Percentiles rank a stretch among this genome's conserved stretches.
Evolutionary conservation across 2,888 invertebrate genomes (phyloP).

Genomic region (Baccha elongata): DNA sequence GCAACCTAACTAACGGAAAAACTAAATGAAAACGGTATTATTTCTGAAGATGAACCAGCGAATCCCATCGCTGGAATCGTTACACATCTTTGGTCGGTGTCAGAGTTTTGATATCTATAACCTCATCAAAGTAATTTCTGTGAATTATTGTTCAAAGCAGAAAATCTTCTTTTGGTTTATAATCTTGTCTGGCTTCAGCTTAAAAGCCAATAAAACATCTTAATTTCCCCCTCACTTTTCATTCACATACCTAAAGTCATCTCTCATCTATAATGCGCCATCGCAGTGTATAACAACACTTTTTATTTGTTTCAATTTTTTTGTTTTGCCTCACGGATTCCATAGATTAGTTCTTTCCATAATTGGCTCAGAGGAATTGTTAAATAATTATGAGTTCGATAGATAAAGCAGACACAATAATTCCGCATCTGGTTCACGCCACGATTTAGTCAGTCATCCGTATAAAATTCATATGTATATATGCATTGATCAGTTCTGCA

Average conservation of each 20-base stretch:
- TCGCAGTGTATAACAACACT: slow-evolving; percentile 26
- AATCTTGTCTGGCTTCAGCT: no score
- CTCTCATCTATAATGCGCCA: slow-evolving; percentile 7
- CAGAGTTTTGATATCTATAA: no score
- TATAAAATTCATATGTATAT: slow-evolving; percentile 11
- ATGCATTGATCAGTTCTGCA: slow-evolving; percentile 31
- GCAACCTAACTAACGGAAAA: no score
- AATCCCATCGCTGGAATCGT: no score
- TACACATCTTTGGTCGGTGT: no score
- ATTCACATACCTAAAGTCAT: no score
- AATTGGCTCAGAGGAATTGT: slow-evolving; percentile 56
- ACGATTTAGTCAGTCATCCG: slow-evolving; percentile 23
- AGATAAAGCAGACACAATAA: slow-evolving; percentile 47
- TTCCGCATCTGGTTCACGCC: slow-evolving; percentile 49
- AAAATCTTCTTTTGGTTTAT: no score
- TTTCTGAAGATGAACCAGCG: no score
- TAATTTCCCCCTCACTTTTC: no score
- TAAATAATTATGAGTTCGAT: slow-evolving; percentile 54
- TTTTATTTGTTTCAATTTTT: slow-evolving; percentile 19
- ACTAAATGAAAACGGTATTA: no score
- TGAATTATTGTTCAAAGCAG: no score
- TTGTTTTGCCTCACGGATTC: slow-evolving; percentile 43
- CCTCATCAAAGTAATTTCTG: no score
- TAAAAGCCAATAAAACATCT: not conserved
- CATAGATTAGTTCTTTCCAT: slow-evolving; percentile 63